Base-by-base conservation (phyloP, 2,113 vertebrate species). In the Anser cygnoides region DNA sequence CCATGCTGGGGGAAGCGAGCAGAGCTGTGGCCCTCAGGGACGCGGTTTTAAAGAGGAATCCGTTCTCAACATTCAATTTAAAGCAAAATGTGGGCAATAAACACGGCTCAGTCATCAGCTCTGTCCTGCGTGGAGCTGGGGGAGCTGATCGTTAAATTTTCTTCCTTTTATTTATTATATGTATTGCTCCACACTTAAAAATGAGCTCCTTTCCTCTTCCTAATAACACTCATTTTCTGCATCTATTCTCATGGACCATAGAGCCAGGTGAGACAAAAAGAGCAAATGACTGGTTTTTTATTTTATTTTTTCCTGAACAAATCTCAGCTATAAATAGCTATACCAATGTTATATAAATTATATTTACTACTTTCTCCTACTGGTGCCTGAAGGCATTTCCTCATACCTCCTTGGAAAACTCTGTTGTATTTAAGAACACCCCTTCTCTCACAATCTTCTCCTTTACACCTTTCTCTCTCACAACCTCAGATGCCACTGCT, bases 351-450 rank as follows among this genome's bases (percentile, higher is more conserved):
- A 79, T 43, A 62, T 35, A 82, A 87, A 79, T 62, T 44, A 6
- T 62, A 78, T 93, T 96, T 75, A 39, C 9, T 59, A 52, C 59
- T 79, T 46, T 79, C 37, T 91, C 31, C 58, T 79, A 55, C 29
- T 55, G 65, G 49, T 76, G 89, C 74, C 91, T 87, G 79, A 31
- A 91, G 91, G 58, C 66, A 75, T 93, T 94, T 95, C 84, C 77
- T 95, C 67, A 84, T 63, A 43, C 57, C 76, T 90, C 57, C 68
- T 21, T 87, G 70, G 70, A 92, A 91, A 92, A 89, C 23, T 22
- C 43, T 6, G 1, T 28, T 33, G 35, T 39, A 49, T 72, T 90
- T 84, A 37, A 78, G 90, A 89, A 59, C 29, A 86, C 13, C 22
- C 13, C 52, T 77, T 61, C 46, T 91, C 70, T 78, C 71, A 46